Base-by-base conservation (phyloP, 1,140 invertebrate species). In the Drosophila paulistorum region DNA sequence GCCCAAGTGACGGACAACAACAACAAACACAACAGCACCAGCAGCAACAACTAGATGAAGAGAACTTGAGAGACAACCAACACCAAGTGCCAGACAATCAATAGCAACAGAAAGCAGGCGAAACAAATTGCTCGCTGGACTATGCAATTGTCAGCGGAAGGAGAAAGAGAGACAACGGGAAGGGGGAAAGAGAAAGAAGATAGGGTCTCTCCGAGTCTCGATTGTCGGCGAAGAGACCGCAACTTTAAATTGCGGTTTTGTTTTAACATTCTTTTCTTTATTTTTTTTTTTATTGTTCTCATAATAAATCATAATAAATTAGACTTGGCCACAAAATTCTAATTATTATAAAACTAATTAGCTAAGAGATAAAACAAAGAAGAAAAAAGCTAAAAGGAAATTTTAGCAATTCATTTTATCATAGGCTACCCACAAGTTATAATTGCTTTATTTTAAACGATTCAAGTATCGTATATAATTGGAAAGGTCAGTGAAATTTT, bases 271-370 rank as follows among this genome's bases (percentile, higher is more conserved):
- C 0, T 45, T 14, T 45, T 11, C n/a, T 23, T 51, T 51, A 9
- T 51, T 51, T 7, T 35, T 26, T 23, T 51, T 51, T 3, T 51
- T 51, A 3, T 51, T 51, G 5, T 51, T 51, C 45, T 14, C 39
- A 61, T 37, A 68, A 69, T 77, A 65, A 68, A 73, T 79, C 71
- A 86, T 76, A 57, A 65, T 45, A 76, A 87, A 77, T 87, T 77
- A 6, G 35, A 69, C 74, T 71, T 65, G 66, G 48, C 51, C 63
- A 30, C 37, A 71, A 66, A 58, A 59, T 37, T 17, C 14, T 74
- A 63, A 83, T 89, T 89, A 86, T 87, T 89, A 80, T 74, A 83
- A 86, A 87, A 74, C 84, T 86, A 86, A 86, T 86, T 86, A 86
- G 83, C 83, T 87, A 68, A 77, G 72, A 87, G 76, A 86, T 86